A percentile compares a stretch with the other conserved stretches of the same genome.
Conservation (phyloP, 2,113 vertebrate genomes). For the Plestiodon gilberti region DNA sequence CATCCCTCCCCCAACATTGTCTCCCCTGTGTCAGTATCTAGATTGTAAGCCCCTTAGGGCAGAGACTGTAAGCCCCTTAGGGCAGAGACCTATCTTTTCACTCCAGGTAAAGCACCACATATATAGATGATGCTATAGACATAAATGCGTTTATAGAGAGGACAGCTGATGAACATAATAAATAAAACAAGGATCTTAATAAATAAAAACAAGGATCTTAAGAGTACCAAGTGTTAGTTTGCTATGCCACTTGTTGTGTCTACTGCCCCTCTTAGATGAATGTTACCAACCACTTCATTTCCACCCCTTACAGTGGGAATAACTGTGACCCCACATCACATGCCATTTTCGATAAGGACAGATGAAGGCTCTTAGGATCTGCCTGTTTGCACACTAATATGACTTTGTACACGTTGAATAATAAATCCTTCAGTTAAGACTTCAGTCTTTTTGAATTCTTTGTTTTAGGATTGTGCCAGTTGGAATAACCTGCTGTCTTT, state of each 20-base stretch:
- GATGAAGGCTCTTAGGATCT: neutral
- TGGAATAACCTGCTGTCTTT: neutral
- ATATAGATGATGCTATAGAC: too few relatives aligned
- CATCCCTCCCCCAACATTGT: too few relatives aligned
- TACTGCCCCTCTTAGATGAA: neutral
- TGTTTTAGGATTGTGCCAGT: neutral
- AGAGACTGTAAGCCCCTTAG: too few relatives aligned
- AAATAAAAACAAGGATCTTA: neutral
- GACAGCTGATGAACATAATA: neutral
- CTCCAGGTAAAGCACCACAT: too few relatives aligned
- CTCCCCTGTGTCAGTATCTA: too few relatives aligned
- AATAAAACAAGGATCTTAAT: neutral
- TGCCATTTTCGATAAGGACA: neutral
- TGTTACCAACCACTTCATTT: neutral
- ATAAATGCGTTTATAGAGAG: neutral
- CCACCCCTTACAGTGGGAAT: neutral
- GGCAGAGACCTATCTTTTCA: too few relatives aligned
- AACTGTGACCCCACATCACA: neutral
- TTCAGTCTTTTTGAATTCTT: neutral
- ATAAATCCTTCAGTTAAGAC: neutral
- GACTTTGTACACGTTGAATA: neutral
- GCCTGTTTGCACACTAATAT: neutral
- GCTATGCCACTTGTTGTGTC: neutral
- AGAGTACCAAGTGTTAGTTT: neutral
- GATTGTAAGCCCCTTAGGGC: too few relatives aligned